Percentiles rank a stretch among this genome's conserved stretches.
These are phyloP conservation scores for Elymnias hypermnestra DNA, from an alignment of 1,140 invertebrate species.

Conservation along the genomic window DNA sequence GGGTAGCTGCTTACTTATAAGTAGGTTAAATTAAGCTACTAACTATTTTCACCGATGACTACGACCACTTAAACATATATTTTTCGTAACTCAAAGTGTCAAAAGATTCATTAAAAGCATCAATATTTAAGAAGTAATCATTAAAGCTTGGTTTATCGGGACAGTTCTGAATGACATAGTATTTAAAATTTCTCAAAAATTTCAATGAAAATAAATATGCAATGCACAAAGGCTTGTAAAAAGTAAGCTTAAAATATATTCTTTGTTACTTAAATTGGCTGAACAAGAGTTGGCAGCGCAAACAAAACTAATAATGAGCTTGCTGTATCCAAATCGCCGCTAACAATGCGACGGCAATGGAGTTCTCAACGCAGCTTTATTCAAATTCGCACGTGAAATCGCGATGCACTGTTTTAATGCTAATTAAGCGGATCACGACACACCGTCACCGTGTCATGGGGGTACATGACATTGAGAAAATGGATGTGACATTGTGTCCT, in stretches of 20 bases:
- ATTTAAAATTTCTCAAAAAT: background rate
- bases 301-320: conserved; percentile 9
- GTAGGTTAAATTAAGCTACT: too few relatives aligned
- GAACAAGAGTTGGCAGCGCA: background rate
- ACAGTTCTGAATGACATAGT: too few relatives aligned
- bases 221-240: background rate
- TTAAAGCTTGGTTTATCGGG: too few relatives aligned
- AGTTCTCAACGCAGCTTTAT: conserved; percentile 34
- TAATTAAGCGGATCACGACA: conserved; percentile 60
- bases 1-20: too few relatives aligned
- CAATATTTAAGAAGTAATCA: too few relatives aligned
- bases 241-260: background rate
- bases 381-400: conserved; percentile 46
- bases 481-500: conserved; percentile 8
- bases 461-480: conserved; percentile 20
- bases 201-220: background rate
- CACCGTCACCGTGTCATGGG: conserved; percentile 38
- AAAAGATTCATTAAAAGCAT: too few relatives aligned
- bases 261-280: conserved; percentile 4
- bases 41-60: too few relatives aligned
- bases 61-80: too few relatives aligned
- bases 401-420: conserved; percentile 40
- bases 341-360: conserved; percentile 29
- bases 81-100: too few relatives aligned
- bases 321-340: conserved; percentile 20